Evolutionary conservation across 2,888 invertebrate species (phyloP), one percentile per base, ranked within the genome.

Genomic region (Thymelicus acteon): DNA sequence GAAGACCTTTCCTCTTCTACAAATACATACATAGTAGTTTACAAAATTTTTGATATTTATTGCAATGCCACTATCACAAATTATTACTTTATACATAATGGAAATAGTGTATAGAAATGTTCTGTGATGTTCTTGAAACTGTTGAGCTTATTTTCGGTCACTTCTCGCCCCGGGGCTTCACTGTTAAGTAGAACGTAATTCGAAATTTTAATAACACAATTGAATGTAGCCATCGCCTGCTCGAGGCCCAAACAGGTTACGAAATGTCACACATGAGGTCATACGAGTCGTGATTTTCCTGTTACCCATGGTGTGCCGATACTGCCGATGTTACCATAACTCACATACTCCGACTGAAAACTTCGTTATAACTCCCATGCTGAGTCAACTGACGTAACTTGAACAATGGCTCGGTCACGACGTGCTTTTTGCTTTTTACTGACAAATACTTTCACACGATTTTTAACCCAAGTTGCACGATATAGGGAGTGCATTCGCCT

Each of bases 261-360:
- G 54, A 73, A 74, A 74, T 75, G 74, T 72, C 75, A 73, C 70
- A 69, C 39, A 66, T 73, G 70, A 75, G 74, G 70, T 76, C 72
- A 75, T 73, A 47, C 24, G 13, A 57, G 60, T 71, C 65, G 24
- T 19, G 58, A 67, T 61, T 69, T 69, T 58, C 63, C 69, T 69
- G 58, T 74, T 54, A 60, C 68, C 64, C 71, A 72, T 74, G 68
- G 57, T 71, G 60, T 63, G 71, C 72, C 68, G 72, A 69, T 62
- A 12, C 57, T 63, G 71, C 72, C 68, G 72, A 69, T 62, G 15
- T 68, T 62, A 57, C 61, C 68, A 68, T 69, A 63, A 63, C 69
- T 69, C 62, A 68, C 69, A 58, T 57, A 58, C 58, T 58, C 19
- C 57, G 57, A 63, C 62, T 66, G 72, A 67, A 67, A 72, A 67